Evolutionary conservation across 2,797 vertebrate genomes (phyloP).

Genomic region (Carduelis carduelis): DNA sequence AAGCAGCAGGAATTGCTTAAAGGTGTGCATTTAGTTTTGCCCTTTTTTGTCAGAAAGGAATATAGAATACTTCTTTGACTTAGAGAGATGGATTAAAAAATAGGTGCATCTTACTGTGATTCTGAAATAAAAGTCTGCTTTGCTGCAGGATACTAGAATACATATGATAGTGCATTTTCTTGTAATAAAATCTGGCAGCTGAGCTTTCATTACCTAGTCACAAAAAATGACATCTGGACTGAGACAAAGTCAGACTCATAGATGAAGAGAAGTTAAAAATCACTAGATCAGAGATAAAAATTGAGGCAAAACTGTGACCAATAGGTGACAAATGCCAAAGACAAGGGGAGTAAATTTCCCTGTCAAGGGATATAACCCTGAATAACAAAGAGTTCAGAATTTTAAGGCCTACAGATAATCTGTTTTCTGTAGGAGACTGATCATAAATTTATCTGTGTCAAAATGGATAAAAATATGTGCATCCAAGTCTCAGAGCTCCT

Average conservation of each 20-base stretch:
- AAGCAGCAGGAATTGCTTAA: constrained; percentile 42
- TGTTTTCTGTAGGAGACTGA: not conserved
- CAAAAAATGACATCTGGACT: constrained; percentile 36
- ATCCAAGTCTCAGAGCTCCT: not conserved
- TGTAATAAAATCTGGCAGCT: constrained; percentile 60
- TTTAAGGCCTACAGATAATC: not conserved
- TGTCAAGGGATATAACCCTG: not conserved
- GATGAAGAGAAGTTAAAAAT: not conserved
- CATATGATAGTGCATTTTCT: constrained; percentile 25
- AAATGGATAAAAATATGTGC: not conserved
- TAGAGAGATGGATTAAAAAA: constrained; percentile 42
- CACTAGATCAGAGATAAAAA: not conserved
- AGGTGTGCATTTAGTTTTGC: constrained; percentile 22
- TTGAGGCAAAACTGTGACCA: not conserved
- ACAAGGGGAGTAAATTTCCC: not conserved
- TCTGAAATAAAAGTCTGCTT: constrained; percentile 63
- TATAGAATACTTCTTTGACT: constrained; percentile 51
- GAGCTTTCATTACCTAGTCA: constrained; percentile 54
- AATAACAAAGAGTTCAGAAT: not conserved
- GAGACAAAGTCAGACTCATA: constrained; percentile 15
- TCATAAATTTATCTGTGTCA: not conserved
- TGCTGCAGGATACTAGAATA: constrained; percentile 56
- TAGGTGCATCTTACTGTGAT: constrained; percentile 36
- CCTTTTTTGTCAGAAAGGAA: constrained; percentile 22
- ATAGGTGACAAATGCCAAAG: constrained; percentile 18